These are phyloP conservation scores for Meleagris gallopavo DNA, from an alignment of 2,113 vertebrate species.

Conservation along the genomic window DNA sequence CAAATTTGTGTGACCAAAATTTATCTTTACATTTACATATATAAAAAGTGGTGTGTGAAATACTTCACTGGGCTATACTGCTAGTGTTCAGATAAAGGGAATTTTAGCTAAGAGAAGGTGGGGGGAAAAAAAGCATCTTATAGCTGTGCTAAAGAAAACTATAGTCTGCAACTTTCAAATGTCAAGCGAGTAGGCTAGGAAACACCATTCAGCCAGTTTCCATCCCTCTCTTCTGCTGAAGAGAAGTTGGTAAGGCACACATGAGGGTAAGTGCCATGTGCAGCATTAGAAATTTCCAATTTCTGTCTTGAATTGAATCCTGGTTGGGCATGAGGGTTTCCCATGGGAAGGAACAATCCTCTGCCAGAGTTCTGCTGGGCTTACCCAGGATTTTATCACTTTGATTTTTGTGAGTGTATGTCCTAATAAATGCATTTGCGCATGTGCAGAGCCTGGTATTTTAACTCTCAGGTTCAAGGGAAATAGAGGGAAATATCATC, in stretches of 20 bases:
- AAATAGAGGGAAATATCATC: too few species aligned
- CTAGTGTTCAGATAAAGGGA: neutral
- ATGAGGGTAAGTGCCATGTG: neutral
- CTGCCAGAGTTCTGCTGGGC: neutral
- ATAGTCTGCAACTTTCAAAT: neutral
- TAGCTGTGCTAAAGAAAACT: neutral
- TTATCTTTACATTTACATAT: neutral
- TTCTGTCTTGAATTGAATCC: neutral
- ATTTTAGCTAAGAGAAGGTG: neutral
- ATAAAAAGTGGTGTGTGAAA: neutral
- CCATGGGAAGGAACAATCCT: neutral
- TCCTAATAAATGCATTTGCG: too few species aligned
- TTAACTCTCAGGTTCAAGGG: too few species aligned
- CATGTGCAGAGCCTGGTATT: too few species aligned
- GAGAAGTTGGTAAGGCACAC: accelerated
- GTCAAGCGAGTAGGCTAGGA: neutral
- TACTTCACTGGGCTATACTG: accelerated
- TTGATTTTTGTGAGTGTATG: too few species aligned
- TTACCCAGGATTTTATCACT: too few species aligned
- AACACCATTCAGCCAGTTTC: neutral
- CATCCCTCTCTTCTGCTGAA: neutral
- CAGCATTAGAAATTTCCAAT: neutral
- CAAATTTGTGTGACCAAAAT: neutral
- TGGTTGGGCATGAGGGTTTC: neutral
- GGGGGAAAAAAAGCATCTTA: neutral